Conservation (phyloP, 2,797 vertebrate species). For the Etheostoma nigrum region DNA sequence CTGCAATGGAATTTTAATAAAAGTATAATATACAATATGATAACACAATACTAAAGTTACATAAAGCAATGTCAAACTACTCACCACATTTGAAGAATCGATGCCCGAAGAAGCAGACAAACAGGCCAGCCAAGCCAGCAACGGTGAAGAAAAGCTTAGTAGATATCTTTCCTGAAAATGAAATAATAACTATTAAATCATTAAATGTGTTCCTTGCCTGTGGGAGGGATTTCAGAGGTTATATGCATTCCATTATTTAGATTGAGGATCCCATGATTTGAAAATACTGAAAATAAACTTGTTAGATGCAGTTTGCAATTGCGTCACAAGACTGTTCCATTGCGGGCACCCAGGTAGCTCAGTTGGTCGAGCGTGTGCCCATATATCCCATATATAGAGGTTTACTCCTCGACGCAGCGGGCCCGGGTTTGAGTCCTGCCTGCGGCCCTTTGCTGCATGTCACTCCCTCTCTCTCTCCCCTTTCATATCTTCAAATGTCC, state of each 20-base stretch:
- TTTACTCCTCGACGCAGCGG: no score
- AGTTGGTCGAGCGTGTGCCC: no score
- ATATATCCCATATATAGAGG: no score
- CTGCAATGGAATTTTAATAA: neutral
- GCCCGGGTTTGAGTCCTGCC: no score
- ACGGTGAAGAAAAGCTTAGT: conserved; percentile 93
- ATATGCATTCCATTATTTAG: neutral
- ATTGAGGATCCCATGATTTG: neutral
- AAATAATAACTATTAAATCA: conserved; percentile 20
- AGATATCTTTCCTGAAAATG: conserved; percentile 86
- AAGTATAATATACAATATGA: neutral
- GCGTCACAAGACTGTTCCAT: neutral
- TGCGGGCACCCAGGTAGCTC: neutral
- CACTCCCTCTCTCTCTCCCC: no score
- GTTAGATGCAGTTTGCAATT: neutral
- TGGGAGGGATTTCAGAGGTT: neutral
- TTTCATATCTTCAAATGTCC: no score
- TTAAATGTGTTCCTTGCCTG: neutral
- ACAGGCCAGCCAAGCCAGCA: conserved; percentile 89
- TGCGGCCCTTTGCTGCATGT: no score
- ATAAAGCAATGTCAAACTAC: conserved; percentile 16
- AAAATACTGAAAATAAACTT: neutral
- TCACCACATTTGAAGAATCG: conserved; percentile 97
- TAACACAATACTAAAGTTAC: neutral
- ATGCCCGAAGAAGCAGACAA: conserved; percentile 94